Evolutionary conservation across 2,888 invertebrate species (phyloP).

Genomic region (Acanthosoma haemorrhoidale): DNA sequence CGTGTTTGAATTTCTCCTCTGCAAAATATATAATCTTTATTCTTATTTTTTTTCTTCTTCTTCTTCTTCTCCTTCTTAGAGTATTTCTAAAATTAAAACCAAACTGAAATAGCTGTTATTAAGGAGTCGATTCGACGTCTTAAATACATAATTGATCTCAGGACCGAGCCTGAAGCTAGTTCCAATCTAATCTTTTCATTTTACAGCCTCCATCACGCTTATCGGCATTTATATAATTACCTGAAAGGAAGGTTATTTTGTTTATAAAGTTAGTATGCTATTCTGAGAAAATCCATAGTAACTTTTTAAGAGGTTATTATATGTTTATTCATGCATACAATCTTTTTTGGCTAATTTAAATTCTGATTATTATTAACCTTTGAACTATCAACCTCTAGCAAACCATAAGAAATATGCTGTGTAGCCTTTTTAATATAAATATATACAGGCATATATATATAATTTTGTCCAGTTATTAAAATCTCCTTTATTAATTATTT

Average conservation of each 20-base stretch:
- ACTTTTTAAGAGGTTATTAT: too few species aligned
- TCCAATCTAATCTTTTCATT: background rate
- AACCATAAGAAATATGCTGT: too few species aligned
- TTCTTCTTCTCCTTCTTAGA: background rate
- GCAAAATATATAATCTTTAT: background rate
- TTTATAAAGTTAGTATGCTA: constrained; percentile 21
- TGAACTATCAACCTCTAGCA: too few species aligned
- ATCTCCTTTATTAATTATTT: too few species aligned
- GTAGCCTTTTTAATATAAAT: too few species aligned
- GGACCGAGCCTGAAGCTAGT: background rate
- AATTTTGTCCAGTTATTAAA: too few species aligned
- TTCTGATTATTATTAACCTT: too few species aligned
- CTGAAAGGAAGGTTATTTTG: constrained; percentile 16
- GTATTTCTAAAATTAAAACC: constrained; percentile 27
- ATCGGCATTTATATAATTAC: constrained; percentile 16
- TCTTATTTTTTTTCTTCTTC: background rate
- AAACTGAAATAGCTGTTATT: constrained; percentile 26
- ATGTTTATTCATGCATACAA: too few species aligned
- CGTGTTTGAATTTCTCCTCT: constrained; percentile 4
- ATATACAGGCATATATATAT: too few species aligned
- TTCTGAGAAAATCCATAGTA: too few species aligned
- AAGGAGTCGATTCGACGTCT: constrained; percentile 18
- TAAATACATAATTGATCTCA: constrained; percentile 23
- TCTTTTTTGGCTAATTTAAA: too few species aligned
- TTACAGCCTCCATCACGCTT: constrained; percentile 14